A percentile compares a stretch with the other conserved stretches of the same genome.
Conservation (phyloP, 2,888 invertebrate genomes). For the Phania funesta region DNA sequence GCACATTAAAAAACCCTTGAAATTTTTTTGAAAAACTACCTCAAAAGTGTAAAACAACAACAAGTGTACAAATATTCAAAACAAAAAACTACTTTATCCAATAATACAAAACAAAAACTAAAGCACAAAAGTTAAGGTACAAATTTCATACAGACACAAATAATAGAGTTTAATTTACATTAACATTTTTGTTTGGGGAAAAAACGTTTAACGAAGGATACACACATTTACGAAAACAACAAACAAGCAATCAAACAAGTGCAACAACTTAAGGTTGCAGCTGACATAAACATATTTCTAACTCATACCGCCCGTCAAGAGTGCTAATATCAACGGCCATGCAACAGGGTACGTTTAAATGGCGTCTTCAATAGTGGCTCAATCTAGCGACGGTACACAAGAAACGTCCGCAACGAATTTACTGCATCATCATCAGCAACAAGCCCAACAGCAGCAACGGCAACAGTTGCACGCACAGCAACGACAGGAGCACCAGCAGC, state of each 20-base stretch:
- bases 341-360: constrained; percentile 77
- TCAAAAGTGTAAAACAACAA: constrained; percentile 69
- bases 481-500: constrained; percentile 68
- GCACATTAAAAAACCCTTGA: constrained; percentile 60
- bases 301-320: constrained; percentile 28
- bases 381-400: constrained; percentile 78
- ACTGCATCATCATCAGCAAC: constrained; percentile 69
- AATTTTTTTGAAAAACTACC: constrained; percentile 70
- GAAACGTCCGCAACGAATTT: constrained; percentile 74
- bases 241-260: background rate
- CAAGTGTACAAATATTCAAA: constrained; percentile 70
- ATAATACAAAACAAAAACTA: constrained; percentile 58
- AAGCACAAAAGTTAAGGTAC: constrained; percentile 68
- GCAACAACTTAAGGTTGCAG: background rate
- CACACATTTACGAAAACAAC: constrained; percentile 34
- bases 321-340: constrained; percentile 73
- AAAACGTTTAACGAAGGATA: constrained; percentile 66
- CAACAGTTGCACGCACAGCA: constrained; percentile 21
- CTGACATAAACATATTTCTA: constrained; percentile 8
- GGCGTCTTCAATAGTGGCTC: constrained; percentile 80
- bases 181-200: constrained; percentile 50
- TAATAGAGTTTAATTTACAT: constrained; percentile 62
- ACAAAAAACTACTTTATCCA: constrained; percentile 59
- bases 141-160: constrained; percentile 64
- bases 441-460: constrained; percentile 61